Evolutionary conservation across 1,140 invertebrate species (phyloP), one percentile per base, ranked within the genome.

Genomic region (Neodiprion lecontei): DNA sequence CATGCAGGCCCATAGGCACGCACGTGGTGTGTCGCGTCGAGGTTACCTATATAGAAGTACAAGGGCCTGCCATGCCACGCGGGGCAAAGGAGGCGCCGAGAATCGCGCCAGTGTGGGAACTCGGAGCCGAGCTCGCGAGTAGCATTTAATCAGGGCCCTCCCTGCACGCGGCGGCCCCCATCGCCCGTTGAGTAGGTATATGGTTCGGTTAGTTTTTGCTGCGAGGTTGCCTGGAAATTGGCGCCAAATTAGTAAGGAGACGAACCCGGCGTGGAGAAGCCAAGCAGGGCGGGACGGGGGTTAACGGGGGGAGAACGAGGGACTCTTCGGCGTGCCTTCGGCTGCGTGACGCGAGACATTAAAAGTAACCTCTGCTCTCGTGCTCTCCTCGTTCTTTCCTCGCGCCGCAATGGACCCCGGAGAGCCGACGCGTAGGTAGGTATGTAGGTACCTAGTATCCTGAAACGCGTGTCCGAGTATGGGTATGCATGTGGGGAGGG

Each of bases 171-270:
- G 78, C 71, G 74, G 79, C 77, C 70, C 28, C 71, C 70, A 74
- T 67, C 70, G 71, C 49, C 47, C 72, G 65, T 65, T 61, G 66
- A 69, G 75, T 78, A 84, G 84, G 85, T 85, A 87, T 87, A 88
- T 88, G 87, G 87, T 87, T 86, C 85, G 87, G 86, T 88, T 87
- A 88, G 85, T 88, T 88, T 88, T 88, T 88, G 86, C 87, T 78
- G 84, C 84, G 86, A 84, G 86, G 86, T 86, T 88, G 86, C 82
- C 77, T 88, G 87, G 85, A 88, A 88, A 88, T 88, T 88, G 87
- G 87, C 86, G 87, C 87, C 87, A 88, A 88, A 88, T 88, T 88
- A 88, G 87, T 88, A 87, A 88, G 87, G 85, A 88, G 77, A 61
- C 53, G 53, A 17, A 9, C 53, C 53, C 73, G 72, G 67, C 73